Evolutionary conservation across 2,797 vertebrate genomes (phyloP).

Genomic region (Ctenopoma kingsleyae): DNA sequence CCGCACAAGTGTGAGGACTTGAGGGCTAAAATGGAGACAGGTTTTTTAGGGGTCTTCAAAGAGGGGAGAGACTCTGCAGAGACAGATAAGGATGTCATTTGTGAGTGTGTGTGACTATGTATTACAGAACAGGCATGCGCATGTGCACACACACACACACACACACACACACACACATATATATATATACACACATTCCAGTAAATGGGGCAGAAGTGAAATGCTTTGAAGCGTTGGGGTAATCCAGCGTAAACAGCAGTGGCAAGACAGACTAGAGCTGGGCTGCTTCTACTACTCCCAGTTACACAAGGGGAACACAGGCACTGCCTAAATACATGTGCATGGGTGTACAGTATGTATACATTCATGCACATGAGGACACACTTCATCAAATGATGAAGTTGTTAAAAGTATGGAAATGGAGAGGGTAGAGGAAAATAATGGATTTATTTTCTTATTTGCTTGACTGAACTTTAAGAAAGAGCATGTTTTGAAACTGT

Average conservation of each 20-base stretch:
- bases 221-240: conserved; percentile 86
- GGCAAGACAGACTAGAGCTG: conserved; percentile 72
- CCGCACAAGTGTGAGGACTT: conserved; percentile 65
- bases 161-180: conserved; percentile 29
- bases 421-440: conserved; percentile 23
- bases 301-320: conserved; percentile 43
- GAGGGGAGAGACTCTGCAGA: conserved; percentile 69
- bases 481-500: conserved; percentile 69
- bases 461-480: conserved; percentile 62
- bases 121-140: conserved; percentile 32
- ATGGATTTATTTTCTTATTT: conserved; percentile 19
- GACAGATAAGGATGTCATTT: conserved; percentile 75
- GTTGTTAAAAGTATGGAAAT: conserved; percentile 42
- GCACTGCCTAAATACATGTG: conserved; percentile 25
- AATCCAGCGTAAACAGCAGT: conserved; percentile 86
- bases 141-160: conserved; percentile 9
- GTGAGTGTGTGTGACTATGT: conserved; percentile 35
- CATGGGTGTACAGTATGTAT: conserved; percentile 45
- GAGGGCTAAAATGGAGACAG: conserved; percentile 73
- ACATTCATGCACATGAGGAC: conserved; percentile 29
- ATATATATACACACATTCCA: conserved; percentile 52
- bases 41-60: conserved; percentile 72
- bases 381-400: conserved; percentile 44
- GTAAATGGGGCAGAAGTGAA: conserved; percentile 88
- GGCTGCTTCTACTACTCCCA: conserved; percentile 65